These are phyloP conservation scores for Odontocerum albicorne DNA, from an alignment of 2,888 invertebrate species.

Conservation along the genomic window DNA sequence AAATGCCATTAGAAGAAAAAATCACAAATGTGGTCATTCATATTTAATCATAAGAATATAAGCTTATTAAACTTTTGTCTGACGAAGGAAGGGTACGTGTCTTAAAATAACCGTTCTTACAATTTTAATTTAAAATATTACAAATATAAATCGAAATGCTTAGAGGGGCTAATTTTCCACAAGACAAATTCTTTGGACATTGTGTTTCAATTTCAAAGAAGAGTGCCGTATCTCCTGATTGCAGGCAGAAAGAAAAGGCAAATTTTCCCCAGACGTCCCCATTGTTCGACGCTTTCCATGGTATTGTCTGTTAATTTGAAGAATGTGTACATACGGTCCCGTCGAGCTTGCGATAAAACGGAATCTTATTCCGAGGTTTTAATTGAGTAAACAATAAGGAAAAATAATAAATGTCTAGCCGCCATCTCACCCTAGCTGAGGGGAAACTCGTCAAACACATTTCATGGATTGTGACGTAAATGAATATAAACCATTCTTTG, in stretches of 20 bases:
- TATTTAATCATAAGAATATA: too few relatives aligned
- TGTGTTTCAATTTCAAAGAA: conserved; percentile 17
- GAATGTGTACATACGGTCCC: conserved; percentile 33
- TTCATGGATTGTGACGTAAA: conserved; percentile 14
- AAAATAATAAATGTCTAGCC: conserved; percentile 32
- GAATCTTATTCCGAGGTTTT: conserved; percentile 36
- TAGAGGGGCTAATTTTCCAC: conserved; percentile 10
- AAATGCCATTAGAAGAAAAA: too few relatives aligned
- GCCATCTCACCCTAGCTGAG: conserved; percentile 8
- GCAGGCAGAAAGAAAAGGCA: conserved; percentile 33
- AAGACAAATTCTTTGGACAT: conserved; percentile 13
- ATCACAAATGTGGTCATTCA: too few relatives aligned
- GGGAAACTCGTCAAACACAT: conserved; percentile 29
- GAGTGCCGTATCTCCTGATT: conserved; percentile 20
- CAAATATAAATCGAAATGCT: too few relatives aligned
- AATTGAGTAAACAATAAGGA: conserved; percentile 37
- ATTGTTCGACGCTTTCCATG: conserved; percentile 33
- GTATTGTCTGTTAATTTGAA: conserved; percentile 37
- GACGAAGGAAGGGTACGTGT: too few relatives aligned
- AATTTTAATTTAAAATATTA: too few relatives aligned
- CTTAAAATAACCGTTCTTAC: too few relatives aligned
- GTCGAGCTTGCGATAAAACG: conserved; percentile 25
- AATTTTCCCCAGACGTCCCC: conserved; percentile 33
- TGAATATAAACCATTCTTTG: conserved; percentile 17
- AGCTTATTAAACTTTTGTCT: too few relatives aligned